Evolutionary conservation across 2,797 vertebrate species (phyloP), one percentile per base, ranked within the genome.

Genomic region (Danio kyathit): DNA sequence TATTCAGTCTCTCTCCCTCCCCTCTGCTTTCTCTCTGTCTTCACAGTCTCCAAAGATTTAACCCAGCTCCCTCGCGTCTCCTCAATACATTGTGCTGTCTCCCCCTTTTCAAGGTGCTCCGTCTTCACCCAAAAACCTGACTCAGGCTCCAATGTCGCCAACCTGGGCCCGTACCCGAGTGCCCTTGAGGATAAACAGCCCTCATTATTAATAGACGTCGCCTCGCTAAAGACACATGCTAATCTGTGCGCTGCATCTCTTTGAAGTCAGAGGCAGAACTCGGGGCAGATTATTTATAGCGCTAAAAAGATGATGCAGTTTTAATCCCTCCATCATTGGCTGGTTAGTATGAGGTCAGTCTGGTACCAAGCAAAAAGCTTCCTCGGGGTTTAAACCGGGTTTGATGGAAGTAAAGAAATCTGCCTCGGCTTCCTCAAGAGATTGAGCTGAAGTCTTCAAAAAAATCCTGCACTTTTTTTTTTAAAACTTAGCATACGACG

Each of bases 201-300:
- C 82, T 87, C 70, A 67, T 88, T 92, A 94, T 94, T 92, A 93
- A 91, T 92, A 93, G 87, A 83, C 87, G 83, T 85, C 46, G 79
- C 87, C 85, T 81, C 82, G 85, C 83, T 86, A 80, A 86, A 87
- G 84, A 85, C 84, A 87, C 91, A 93, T 93, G 89, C 88, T 92
- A 91, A 94, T 94, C 90, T 91, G 72, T 82, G 85, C 19, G 60
- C 85, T 73, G 86, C 82, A 93, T 93, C 89, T 91, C 92, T 94
- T 94, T 93, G 92, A 94, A 92, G 90, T 92, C 70, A 88, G 89
- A 87, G 87, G 89, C 85, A 87, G 89, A 91, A 88, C 89, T 92
- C 83, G 89, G 91, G 90, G 91, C 91, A 89, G 91, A 93, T 93
- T 93, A 93, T 94, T 92, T 92, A 90, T 88, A 89, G 89, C 83